Evolutionary conservation across 2,888 invertebrate species (phyloP), one percentile per base, ranked within the genome.

Genomic region (Apoda limacodes): DNA sequence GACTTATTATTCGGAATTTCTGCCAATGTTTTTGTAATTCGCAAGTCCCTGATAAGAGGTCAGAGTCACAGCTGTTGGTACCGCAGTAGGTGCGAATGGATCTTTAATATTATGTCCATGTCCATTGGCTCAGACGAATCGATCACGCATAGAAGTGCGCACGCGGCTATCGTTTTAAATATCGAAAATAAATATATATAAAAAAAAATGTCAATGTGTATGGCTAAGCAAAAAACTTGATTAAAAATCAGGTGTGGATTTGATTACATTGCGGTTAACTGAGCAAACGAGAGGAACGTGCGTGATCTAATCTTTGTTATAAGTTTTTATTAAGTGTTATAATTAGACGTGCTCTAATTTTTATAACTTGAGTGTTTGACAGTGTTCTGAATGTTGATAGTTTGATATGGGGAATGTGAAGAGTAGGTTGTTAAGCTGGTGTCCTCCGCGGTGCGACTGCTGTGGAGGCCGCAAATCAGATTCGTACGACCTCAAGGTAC

Each of bases 391-490:
- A n/a, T n/a, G n/a, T n/a, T n/a, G n/a, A n/a, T n/a, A n/a, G n/a
- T n/a, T n/a, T 38, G 48, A 35, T 36, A 78, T 78, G 76, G 78
- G 76, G 48, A 45, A 57, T 37, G 68, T 67, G 39, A 66, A 56
- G 45, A 76, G 71, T 42, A 74, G 66, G 44, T 28, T 76, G 29
- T 47, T 45, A 5, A 42, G 46, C 5, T 57, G 40, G 37, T 71
- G 65, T 36, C 55, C 59, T 2, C 46, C 55, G 9, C 42, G 55
- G 20, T 61, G 62, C 29, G 25, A 39, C 17, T 71, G 70, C 42
- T 68, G 68, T 37, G 52, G 55, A 20, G 28, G 47, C 14, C 39
- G 45, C 19, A 55, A 46, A 27, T 48, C 56, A 1, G 65, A 64
- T 24, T 67, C 71, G 2, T 70, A 74, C 29, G 75, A 76, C 43